phyloP scores from a whole-genome alignment of 2,888 invertebrate genomes.

The Eristalis pertinax region DNA sequence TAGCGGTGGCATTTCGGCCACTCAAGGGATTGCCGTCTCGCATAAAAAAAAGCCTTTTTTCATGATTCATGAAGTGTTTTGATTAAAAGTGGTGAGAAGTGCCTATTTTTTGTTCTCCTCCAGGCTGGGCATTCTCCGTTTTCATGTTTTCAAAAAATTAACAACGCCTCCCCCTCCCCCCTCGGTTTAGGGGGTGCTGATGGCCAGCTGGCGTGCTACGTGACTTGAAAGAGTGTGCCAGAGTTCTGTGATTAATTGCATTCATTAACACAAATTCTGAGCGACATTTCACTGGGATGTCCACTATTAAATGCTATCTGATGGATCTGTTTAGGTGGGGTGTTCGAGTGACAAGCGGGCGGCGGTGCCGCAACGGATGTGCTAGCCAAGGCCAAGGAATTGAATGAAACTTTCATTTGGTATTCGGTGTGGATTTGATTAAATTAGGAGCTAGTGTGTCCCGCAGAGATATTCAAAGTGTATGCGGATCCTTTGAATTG shows the following conservation, averaged over 20 bases:
- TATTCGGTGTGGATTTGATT: conserved; percentile 4
- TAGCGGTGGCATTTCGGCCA: conserved; percentile 20
- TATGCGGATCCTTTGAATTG: not conserved
- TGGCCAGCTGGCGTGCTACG: not conserved
- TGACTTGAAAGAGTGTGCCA: conserved; percentile 1
- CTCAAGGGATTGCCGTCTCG: conserved; percentile 20
- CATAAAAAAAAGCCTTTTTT: too few relatives aligned
- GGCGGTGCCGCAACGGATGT: too few relatives aligned
- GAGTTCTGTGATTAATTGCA: conserved; percentile 23
- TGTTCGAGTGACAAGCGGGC: not conserved
- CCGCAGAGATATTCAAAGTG: not conserved
- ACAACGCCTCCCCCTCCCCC: not conserved
- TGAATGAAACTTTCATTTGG: not conserved
- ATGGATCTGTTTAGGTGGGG: not conserved
- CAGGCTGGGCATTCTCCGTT: not conserved
- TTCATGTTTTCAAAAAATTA: conserved; percentile 30
- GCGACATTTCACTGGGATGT: not conserved
- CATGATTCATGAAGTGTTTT: conserved; percentile 25
- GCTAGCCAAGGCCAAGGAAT: not conserved
- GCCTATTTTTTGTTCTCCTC: not conserved
- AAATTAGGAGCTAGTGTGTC: not conserved
- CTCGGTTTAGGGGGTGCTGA: not conserved
- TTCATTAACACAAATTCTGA: conserved; percentile 5
- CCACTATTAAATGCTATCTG: not conserved
- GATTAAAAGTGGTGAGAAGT: not conserved